Evolutionary conservation across 2,888 invertebrate species (phyloP), one percentile per base, ranked within the genome.

Genomic region (Leptinotarsa tumamoca): DNA sequence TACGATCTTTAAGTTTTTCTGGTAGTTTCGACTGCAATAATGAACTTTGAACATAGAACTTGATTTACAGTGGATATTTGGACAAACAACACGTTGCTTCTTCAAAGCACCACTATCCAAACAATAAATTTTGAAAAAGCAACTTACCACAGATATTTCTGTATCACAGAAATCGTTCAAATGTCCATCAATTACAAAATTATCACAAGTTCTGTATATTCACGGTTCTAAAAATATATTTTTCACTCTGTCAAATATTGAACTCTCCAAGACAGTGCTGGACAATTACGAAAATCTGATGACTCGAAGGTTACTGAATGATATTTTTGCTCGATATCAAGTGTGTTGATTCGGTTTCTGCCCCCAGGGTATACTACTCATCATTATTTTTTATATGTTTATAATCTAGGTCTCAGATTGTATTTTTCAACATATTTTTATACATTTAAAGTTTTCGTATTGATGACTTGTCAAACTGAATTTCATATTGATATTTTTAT

Each of bases 401-500:
- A 21, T 58, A 58, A 23, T 58, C 58, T 58, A 58, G 23, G 58
- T 58, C 58, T 58, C 23, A 58, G 17, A 58, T 58, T 58, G 58
- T 58, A 23, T 58, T 58, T 58, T 58, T 58, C 23, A 58, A 23
- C 13, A 58, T 23, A 58, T 58, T 58, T 23, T 23, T 21, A 58
- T 58, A 58, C 15, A 27, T 58, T 58, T 58, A 0, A 58, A 58
- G 23, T 15, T 58, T 23, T 58, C 15, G 23, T 23, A 23, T 58
- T 23, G 21, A 21, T 58, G 58, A 58, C 21, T 58, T 58, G 21
- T 58, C 15, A 23, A 58, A 58, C 13, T 23, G 15, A 58, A 58
- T 58, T 58, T 58, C 18, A 14, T 21, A 58, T 58, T 58, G 4
- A 58, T 58, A 58, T 58, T 58, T 58, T 58, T 58, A 17, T 58